A percentile compares a stretch with the other conserved stretches of the same genome.
phyloP scores from a whole-genome alignment of 2,888 invertebrate species.

The Holacanthella duospinosa region DNA sequence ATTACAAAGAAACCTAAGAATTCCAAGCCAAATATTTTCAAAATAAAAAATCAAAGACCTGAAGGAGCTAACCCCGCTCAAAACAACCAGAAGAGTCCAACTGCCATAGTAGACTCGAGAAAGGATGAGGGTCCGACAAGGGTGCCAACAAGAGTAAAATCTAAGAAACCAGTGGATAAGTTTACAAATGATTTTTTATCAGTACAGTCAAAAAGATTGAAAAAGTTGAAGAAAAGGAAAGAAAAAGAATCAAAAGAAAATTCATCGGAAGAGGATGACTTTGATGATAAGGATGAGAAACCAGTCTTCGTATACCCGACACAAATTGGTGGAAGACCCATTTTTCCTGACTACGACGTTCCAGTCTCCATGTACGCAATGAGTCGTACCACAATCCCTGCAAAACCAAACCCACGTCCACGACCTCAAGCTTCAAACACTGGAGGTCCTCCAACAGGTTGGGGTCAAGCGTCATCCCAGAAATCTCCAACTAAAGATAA shows the following conservation, averaged over 20 bases:
- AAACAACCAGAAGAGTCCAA: background rate
- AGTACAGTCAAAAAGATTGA: background rate
- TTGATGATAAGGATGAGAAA: background rate
- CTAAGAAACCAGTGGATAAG: background rate
- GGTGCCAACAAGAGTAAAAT: background rate
- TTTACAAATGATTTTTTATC: background rate
- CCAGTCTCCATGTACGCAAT: background rate
- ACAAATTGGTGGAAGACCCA: background rate
- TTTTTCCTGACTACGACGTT: conserved; percentile 3
- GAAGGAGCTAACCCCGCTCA: background rate
- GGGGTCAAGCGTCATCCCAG: background rate
- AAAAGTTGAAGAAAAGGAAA: background rate
- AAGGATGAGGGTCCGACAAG: background rate
- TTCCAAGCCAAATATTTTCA: background rate
- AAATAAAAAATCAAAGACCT: background rate
- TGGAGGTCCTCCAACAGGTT: background rate
- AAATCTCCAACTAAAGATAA: background rate
- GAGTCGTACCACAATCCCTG: background rate
- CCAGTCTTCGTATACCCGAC: background rate
- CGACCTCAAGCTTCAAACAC: no score
- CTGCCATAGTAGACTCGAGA: background rate
- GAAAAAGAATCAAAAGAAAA: background rate
- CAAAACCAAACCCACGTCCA: background rate
- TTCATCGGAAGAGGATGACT: background rate
- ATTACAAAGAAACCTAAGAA: background rate